Conservation (phyloP, 2,113 vertebrate species). For the Eclectus roratus region DNA sequence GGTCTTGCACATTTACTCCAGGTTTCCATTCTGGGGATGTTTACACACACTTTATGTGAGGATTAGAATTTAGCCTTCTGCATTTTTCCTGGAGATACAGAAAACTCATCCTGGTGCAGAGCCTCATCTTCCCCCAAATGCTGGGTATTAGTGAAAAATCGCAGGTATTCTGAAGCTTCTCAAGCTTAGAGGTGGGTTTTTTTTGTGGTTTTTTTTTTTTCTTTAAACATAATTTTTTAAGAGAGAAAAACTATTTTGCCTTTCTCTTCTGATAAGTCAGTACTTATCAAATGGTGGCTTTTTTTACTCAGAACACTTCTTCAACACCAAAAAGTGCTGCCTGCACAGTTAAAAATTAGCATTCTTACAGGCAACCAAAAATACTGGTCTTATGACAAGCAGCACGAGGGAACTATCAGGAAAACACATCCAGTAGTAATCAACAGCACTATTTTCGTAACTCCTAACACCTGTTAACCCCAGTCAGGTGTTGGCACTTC, state of each 20-base stretch:
- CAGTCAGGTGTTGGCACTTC: conserved; percentile 11
- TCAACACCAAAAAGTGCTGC: background rate
- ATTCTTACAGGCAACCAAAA: background rate
- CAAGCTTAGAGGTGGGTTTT: background rate
- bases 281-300: background rate
- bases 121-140: background rate
- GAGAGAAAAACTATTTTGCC: background rate
- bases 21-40: background rate
- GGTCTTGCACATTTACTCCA: background rate
- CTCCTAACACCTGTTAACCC: background rate
- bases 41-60: background rate
- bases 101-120: background rate
- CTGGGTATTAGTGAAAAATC: background rate
- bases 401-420: fast-evolving
- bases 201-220: background rate
- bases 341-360: background rate
- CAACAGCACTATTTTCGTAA: background rate
- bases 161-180: background rate
- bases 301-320: background rate
- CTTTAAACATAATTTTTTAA: background rate
- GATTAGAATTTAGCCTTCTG: background rate
- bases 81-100: background rate
- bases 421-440: background rate
- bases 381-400: background rate
- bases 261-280: background rate